Conservation (phyloP, 2,113 vertebrate genomes). For the Ornithorhynchus anatinus region DNA sequence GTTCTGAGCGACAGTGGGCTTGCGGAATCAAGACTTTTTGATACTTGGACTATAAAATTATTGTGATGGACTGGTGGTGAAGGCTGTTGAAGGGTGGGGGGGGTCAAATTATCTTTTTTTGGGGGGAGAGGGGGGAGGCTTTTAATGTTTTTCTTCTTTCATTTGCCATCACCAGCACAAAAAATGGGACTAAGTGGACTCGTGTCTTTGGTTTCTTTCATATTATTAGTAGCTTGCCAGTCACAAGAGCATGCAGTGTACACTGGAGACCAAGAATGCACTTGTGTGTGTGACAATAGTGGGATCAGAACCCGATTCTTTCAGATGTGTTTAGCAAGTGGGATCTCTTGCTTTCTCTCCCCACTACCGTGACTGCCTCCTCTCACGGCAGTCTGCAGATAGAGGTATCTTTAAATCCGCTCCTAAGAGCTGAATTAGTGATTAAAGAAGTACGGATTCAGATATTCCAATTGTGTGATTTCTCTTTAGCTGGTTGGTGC, state of each 20-base stretch:
- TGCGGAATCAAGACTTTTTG: constrained; percentile 18
- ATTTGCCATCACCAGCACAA: constrained; percentile 70
- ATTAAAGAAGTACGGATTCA: constrained; percentile 28
- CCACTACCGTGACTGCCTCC: constrained; percentile 26
- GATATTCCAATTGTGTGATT: not conserved
- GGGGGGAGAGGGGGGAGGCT: constrained; percentile 35
- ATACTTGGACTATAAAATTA: constrained; percentile 41
- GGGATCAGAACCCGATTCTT: constrained; percentile 26
- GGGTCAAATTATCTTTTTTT: not conserved
- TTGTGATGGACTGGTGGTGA: not conserved
- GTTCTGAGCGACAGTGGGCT: constrained; percentile 6
- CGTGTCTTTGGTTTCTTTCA: constrained; percentile 31
- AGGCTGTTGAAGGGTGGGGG: constrained; percentile 37
- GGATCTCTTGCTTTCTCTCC: constrained; percentile 31
- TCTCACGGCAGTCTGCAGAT: constrained; percentile 33
- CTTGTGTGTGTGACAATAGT: constrained; percentile 9
- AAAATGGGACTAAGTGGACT: constrained; percentile 46
- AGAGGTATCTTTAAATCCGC: constrained; percentile 28
- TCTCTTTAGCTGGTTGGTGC: constrained; percentile 1
- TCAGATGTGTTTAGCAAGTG: constrained; percentile 27
- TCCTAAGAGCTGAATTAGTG: constrained; percentile 52
- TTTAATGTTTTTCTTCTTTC: constrained; percentile 32
- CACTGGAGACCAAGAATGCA: constrained; percentile 8
- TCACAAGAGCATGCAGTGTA: not conserved
- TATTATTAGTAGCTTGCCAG: not conserved